Base-by-base conservation (phyloP, 1,140 invertebrate species). In the Ceratosolen solmsi region DNA sequence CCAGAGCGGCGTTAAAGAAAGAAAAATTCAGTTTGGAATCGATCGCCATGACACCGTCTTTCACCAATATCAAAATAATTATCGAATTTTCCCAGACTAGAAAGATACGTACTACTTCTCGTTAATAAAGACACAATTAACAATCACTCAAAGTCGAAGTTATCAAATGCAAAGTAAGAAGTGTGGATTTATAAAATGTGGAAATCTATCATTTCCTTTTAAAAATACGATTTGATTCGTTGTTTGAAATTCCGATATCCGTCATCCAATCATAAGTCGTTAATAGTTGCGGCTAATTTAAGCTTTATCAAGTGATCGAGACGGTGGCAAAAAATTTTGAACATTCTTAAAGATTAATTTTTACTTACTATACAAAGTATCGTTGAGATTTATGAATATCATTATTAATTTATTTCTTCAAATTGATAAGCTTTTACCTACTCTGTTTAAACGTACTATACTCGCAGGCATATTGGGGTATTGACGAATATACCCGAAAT, bases 161-260 rank as follows among this genome's bases (percentile, higher is more conserved):
- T n/a, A n/a, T n/a, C n/a, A n/a, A n/a, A n/a, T n/a, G n/a, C n/a
- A n/a, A n/a, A n/a, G n/a, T n/a, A n/a, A n/a, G n/a, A n/a, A n/a
- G n/a, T n/a, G n/a, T n/a, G n/a, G n/a, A n/a, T n/a, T n/a, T n/a
- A n/a, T n/a, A 58, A 70, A 70, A 41, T 22, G 1, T 70, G 17
- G 25, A 49, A 72, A 27, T 49, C 15, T 63, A 30, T 38, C 7
- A n/a, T 5, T 41, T 76, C 30, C 54, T 79, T 2, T 20, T 77
- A 46, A 65, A 27, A 60, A 51, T 17, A 36, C 5, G n/a, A 33
- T 70, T 51, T 27, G 63, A 79, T 79, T 79, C 49, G 65, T 56
- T n/a, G 49, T 22, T 70, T n/a, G 22, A 70, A 79, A 56, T 41
- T 56, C 7, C 38, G 27, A 33, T 9, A 38, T 20, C 9, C 0